Evolutionary conservation across 64 coral and sea anemone species (phyloP).

Genomic region (Montipora sp.): DNA sequence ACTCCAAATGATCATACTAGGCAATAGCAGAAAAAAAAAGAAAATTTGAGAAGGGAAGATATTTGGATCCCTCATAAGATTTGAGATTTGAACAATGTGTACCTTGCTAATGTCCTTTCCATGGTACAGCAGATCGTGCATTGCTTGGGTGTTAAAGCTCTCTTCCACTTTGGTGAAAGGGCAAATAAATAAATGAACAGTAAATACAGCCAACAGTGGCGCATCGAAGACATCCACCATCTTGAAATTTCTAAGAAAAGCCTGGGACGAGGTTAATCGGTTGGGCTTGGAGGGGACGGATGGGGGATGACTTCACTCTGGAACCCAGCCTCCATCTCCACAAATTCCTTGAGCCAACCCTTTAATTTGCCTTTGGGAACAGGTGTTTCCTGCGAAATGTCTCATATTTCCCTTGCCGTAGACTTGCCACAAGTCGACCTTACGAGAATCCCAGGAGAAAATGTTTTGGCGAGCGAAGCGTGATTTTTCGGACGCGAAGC

Average conservation of each 20-base stretch:
- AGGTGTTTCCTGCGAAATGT: no score
- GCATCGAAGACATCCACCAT: slow-evolving; percentile 71
- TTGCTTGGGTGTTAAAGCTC: slow-evolving; percentile 96
- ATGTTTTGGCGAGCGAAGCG: no score
- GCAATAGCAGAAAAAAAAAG: neutral
- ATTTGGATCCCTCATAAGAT: neutral
- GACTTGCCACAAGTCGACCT: no score
- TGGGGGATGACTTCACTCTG: no score
- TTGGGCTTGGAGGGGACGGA: no score
- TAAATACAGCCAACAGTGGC: slow-evolving; percentile 23
- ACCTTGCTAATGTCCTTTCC: slow-evolving; percentile 79
- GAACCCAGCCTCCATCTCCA: no score
- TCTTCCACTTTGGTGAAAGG: slow-evolving; percentile 99
- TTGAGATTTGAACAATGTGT: neutral
- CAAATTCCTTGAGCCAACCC: no score
- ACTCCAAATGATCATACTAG: slow-evolving; percentile 96
- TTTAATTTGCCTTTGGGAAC: no score
- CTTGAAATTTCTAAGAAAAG: neutral
- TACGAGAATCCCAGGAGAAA: no score
- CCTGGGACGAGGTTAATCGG: no score
- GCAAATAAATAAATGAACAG: slow-evolving; percentile 75
- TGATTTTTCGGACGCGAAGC: no score
- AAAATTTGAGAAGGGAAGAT: neutral
- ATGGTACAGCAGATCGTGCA: slow-evolving; percentile 93
- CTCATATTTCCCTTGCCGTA: no score